Evolutionary conservation across 2,797 vertebrate genomes (phyloP).

Genomic region (Thalassophryne amazonica): DNA sequence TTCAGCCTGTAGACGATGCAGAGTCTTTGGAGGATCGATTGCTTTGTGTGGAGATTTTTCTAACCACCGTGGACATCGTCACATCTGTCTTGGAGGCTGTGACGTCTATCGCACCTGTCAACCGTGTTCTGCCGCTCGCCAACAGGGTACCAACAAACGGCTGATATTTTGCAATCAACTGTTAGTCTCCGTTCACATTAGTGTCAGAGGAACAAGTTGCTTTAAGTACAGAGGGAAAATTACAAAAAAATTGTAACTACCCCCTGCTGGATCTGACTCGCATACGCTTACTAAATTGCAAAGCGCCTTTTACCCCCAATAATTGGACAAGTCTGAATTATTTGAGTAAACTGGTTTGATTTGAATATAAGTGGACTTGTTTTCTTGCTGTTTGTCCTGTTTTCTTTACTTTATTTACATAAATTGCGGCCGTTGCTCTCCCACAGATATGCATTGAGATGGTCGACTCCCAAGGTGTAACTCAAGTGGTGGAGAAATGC

Average conservation of each 20-base stretch:
- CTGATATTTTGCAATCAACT: too few species aligned
- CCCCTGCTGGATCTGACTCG: too few species aligned
- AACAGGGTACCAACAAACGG: constrained; percentile 47
- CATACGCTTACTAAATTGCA: too few species aligned
- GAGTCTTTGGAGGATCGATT: constrained; percentile 34
- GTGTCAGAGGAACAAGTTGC: too few species aligned
- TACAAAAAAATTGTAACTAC: too few species aligned
- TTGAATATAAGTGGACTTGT: too few species aligned
- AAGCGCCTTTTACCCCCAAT: too few species aligned
- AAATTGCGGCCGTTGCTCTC: not conserved
- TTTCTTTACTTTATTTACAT: not conserved
- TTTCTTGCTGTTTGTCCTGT: not conserved
- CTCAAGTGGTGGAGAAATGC: constrained; percentile 8
- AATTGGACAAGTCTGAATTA: too few species aligned
- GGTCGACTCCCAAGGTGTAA: constrained; percentile 14
- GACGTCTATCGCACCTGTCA: not conserved
- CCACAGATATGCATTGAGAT: constrained; percentile 73
- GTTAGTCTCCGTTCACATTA: not conserved
- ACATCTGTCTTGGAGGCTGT: not conserved
- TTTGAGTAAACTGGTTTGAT: too few species aligned
- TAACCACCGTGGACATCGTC: not conserved
- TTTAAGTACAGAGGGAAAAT: too few species aligned
- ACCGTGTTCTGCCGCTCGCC: constrained; percentile 47
- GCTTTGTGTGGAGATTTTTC: constrained; percentile 31
- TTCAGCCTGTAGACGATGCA: constrained; percentile 2